phyloP scores from a whole-genome alignment of 2,888 invertebrate species.

The Hyles lineata region DNA sequence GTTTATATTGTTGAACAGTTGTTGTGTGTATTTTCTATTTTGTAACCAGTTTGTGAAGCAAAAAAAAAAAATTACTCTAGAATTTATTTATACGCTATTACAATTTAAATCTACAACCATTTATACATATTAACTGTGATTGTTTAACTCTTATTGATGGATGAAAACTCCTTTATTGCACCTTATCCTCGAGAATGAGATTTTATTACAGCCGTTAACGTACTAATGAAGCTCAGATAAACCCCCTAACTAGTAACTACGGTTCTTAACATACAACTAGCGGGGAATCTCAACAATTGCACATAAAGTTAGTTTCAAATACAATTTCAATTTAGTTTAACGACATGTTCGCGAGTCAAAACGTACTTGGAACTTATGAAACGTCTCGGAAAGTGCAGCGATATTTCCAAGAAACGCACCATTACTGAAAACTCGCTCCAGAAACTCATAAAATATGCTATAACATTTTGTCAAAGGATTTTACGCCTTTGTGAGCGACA shows the following conservation, averaged over 20 bases:
- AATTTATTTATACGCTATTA: too few relatives aligned
- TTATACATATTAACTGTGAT: background rate
- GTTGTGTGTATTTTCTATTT: too few relatives aligned
- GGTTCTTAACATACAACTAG: background rate
- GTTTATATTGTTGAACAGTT: too few relatives aligned
- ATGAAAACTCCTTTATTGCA: background rate
- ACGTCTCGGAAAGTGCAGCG: conserved; percentile 6
- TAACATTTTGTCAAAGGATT: conserved; percentile 21
- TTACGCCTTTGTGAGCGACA: conserved; percentile 4
- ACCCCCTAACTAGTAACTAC: background rate
- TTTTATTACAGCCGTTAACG: conserved; percentile 1
- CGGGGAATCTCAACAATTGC: conserved; percentile 4
- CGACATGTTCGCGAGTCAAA: conserved; percentile 19
- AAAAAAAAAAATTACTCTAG: too few relatives aligned
- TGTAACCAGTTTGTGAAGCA: too few relatives aligned
- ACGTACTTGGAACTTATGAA: conserved; percentile 11
- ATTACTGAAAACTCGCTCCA: conserved; percentile 21
- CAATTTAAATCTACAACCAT: background rate
- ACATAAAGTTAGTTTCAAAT: background rate
- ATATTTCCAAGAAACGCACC: conserved; percentile 8
- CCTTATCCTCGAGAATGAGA: background rate
- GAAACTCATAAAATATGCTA: conserved; percentile 23
- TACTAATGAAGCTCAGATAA: background rate
- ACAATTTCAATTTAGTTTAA: conserved; percentile 23
- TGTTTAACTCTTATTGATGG: background rate